phyloP scores from a whole-genome alignment of 2,797 vertebrate species.

The Apogon hyalosoma region DNA sequence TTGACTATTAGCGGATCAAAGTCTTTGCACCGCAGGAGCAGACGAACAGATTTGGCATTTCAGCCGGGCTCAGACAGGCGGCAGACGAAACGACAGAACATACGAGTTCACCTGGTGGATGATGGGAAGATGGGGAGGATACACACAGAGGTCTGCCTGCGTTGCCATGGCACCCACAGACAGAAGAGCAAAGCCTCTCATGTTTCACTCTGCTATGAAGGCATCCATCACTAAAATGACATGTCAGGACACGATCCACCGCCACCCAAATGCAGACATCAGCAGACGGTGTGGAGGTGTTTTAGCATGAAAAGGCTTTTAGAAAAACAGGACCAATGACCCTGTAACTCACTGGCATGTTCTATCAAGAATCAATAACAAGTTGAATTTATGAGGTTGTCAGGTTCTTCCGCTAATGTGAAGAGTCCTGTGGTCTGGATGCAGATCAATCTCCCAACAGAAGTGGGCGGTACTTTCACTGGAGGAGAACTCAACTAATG shows the following conservation, averaged over 20 bases:
- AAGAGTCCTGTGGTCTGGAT: no score
- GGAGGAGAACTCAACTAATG: no score
- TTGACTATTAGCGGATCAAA: constrained; percentile 38
- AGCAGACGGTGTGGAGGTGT: constrained; percentile 20
- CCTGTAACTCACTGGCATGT: no score
- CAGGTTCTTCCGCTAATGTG: no score
- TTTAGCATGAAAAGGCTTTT: constrained; percentile 31
- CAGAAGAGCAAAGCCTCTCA: constrained; percentile 46
- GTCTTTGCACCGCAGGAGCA: constrained; percentile 17
- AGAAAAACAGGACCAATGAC: no score
- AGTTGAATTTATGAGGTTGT: no score
- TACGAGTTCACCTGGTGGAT: constrained; percentile 34
- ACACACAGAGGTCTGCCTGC: constrained; percentile 1
- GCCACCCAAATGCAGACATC: constrained; percentile 37
- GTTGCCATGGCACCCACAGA: constrained; percentile 64
- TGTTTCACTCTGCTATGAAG: constrained; percentile 38
- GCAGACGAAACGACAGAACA: constrained; percentile 11
- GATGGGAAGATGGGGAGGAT: constrained; percentile 42
- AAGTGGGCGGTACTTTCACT: no score
- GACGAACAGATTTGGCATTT: constrained; percentile 17
- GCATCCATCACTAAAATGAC: constrained; percentile 60
- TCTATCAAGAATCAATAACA: no score
- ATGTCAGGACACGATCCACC: constrained; percentile 51
- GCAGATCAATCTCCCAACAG: no score
- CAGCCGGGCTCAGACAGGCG: constrained; percentile 11